Percentiles rank a stretch among this genome's conserved stretches.
These are phyloP conservation scores for Brachyhypopomus gauderio DNA, from an alignment of 2,113 vertebrate genomes.

Conservation along the genomic window DNA sequence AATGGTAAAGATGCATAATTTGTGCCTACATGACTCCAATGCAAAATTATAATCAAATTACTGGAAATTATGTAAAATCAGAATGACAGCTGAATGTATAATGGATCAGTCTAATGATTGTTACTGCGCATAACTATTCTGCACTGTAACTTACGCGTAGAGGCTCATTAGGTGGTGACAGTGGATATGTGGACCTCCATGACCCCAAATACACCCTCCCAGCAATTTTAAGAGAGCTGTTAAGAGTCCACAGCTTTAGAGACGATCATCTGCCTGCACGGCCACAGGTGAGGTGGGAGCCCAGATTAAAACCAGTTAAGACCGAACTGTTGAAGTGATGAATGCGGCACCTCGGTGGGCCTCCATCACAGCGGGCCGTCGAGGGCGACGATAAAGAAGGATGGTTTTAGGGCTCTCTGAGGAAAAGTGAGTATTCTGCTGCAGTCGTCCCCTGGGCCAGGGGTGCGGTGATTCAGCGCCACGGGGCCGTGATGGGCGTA, in stretches of 20 bases:
- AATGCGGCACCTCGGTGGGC: conserved; percentile 9
- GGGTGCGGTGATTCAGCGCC: background rate
- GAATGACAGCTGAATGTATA: background rate
- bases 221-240: background rate
- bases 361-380: conserved; percentile 4
- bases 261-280: conserved; percentile 7
- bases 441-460: background rate
- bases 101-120: background rate
- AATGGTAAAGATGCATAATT: background rate
- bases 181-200: background rate
- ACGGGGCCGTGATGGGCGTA: background rate
- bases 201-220: background rate
- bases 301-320: conserved; percentile 47
- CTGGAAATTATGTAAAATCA: background rate
- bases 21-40: background rate
- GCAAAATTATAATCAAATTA: background rate
- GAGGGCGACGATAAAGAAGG: conserved; percentile 29
- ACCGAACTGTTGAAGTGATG: conserved; percentile 48
- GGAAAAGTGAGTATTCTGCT: conserved; percentile 1
- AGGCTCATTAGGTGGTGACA: conserved; percentile 40
- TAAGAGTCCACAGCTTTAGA: conserved; percentile 8
- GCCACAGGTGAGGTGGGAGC: conserved; percentile 11
- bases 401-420: conserved; percentile 9
- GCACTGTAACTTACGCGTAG: conserved; percentile 20
- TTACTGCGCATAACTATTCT: conserved; percentile 32